Evolutionary conservation across 2,113 vertebrate genomes (phyloP).

Genomic region (Lepisosteus oculatus): DNA sequence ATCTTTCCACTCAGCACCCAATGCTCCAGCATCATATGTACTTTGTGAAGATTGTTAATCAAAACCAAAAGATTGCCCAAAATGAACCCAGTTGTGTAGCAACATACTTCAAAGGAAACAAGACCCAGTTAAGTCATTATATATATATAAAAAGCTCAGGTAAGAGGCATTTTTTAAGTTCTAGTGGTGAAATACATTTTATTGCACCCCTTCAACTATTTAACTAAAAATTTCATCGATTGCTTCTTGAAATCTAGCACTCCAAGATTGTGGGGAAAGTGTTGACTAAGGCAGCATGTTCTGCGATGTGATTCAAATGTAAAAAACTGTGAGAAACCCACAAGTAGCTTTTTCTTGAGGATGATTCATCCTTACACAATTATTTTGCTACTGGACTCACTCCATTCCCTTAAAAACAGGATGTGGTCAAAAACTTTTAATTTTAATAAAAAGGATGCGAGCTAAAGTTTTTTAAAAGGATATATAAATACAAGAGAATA

Average conservation of each 20-base stretch:
- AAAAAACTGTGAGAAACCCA: background rate
- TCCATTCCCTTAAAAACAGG: slow-evolving; percentile 51
- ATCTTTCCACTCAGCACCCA: slow-evolving; percentile 46
- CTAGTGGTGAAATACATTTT: background rate
- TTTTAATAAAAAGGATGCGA: slow-evolving; percentile 60
- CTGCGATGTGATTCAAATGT: background rate
- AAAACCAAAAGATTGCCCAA: background rate
- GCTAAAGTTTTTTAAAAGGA: slow-evolving; percentile 64
- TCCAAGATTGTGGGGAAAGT: background rate
- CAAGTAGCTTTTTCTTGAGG: background rate
- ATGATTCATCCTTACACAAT: background rate
- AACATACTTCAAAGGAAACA: slow-evolving; percentile 6
- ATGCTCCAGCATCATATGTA: slow-evolving; percentile 53
- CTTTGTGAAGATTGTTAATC: background rate
- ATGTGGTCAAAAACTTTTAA: slow-evolving; percentile 58
- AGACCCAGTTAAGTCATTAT: background rate
- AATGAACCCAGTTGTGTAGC: background rate
- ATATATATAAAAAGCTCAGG: background rate
- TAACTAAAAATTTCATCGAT: background rate
- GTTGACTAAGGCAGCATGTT: background rate
- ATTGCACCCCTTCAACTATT: background rate
- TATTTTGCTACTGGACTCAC: slow-evolving; percentile 12
- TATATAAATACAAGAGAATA: slow-evolving; percentile 68
- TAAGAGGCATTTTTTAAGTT: slow-evolving; percentile 1
- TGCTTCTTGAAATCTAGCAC: background rate